Evolutionary conservation across 2,113 vertebrate species (phyloP), one percentile per base, ranked within the genome.

Genomic region (Anarrhichthys ocellatus): DNA sequence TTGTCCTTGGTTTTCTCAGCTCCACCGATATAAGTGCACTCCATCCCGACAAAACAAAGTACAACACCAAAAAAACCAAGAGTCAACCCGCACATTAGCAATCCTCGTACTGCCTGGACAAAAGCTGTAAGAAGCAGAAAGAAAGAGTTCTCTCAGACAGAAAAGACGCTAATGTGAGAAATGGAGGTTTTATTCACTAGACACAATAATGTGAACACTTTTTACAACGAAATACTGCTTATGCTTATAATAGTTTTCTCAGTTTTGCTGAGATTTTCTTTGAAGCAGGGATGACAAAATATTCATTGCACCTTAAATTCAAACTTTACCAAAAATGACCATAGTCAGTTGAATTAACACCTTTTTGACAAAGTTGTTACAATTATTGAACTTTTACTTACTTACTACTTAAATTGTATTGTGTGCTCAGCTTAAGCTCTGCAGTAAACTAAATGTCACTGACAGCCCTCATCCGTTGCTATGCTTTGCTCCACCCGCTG

Each of bases 1-100:
- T 88, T 94, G 88, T 94, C 92, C 74, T 96, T 96, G 65, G 61
- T 83, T 81, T 80, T 85, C 6, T 89, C 81, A 0, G 52, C 64
- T 62, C 95, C 92, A 0, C 95, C 95, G 0, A 96, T 94, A 34
- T 93, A 95, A 2, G 95, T 96, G 81, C 95, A 96, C 38, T 96
- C 94, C 95, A 96, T 96, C 34, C 95, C 95, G 22, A 94, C 4
- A 29, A 96, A 95, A 80, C 92, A 93, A 9, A 94, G 85, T 2
- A 94, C 61, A 4, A 88, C 88, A 0, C 59, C 95, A 14, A 95
- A 87, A 17, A 95, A 88, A 1, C 94, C 95, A 18, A 94, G 46
- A 29, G 58, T 85, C 54, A 95, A 59, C 1, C 92, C 94, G 10
- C 88, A 88, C 78, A 96, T 89, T 5, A 96, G 76, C 75, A 96